These are phyloP conservation scores for Adrianichthys oophorus DNA, from an alignment of 2,797 vertebrate genomes.

Conservation along the genomic window DNA sequence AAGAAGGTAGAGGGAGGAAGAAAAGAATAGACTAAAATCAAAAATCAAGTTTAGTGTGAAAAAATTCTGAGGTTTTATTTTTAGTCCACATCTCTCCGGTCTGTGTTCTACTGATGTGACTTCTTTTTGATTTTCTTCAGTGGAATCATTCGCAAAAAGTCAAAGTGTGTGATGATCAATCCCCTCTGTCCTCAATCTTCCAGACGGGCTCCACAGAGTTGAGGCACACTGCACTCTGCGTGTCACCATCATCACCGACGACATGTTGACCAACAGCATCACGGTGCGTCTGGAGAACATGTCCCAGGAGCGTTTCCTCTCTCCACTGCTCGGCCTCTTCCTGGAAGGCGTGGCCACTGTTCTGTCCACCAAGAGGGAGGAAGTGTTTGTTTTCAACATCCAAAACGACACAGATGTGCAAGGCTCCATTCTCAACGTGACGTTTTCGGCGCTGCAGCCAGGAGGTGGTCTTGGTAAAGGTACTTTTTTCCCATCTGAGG, in stretches of 20 bases:
- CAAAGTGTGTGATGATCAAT: not conserved
- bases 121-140: not conserved
- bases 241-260: constrained; percentile 95
- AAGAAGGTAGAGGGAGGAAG: too few relatives aligned
- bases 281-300: constrained; percentile 97
- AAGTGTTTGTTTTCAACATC: constrained; percentile 94
- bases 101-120: not conserved
- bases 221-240: constrained; percentile 87
- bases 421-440: constrained; percentile 93
- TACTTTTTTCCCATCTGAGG: constrained; percentile 91
- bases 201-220: constrained; percentile 88
- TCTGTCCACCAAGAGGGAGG: constrained; percentile 88
- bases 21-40: too few relatives aligned
- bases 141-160: not conserved
- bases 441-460: constrained; percentile 91
- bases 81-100: too few relatives aligned
- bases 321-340: constrained; percentile 88
- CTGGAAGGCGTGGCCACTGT: constrained; percentile 92
- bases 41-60: too few relatives aligned
- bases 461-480: constrained; percentile 78
- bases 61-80: too few relatives aligned
- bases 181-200: not conserved
- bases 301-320: constrained; percentile 97
- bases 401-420: constrained; percentile 95
- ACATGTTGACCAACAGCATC: constrained; percentile 99